Evolutionary conservation across 2,888 invertebrate genomes (phyloP), one percentile per base, ranked within the genome.

Genomic region (Allophyes oxyacanthae): DNA sequence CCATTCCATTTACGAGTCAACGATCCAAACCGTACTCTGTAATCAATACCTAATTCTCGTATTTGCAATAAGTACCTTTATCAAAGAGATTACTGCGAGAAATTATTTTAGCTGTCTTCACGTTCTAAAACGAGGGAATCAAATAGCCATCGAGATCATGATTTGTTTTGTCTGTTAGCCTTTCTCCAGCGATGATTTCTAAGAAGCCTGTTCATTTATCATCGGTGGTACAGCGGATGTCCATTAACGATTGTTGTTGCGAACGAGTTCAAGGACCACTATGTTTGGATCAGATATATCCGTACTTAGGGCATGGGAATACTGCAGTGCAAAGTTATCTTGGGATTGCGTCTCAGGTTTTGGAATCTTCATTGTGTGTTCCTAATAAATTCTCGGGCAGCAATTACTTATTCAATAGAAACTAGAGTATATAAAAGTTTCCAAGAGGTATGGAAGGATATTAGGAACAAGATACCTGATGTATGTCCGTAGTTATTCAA

Each of bases 191-290:
- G 71, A 55, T 69, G 67, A 66, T 72, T 85, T 83, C 83, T 60
- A 63, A 81, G 86, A 82, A 85, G 62, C 70, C 61, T 65, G 64
- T 68, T 73, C 70, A 71, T 82, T 79, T 75, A 82, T 77, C 73
- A 74, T 61, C 65, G 66, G 52, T 55, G 64, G 53, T 62, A 64
- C 72, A 71, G 74, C 84, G 85, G 86, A 86, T 86, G 76, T 82
- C 82, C 81, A 85, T 86, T 86, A 83, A 81, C 80, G 75, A 76
- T 79, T 85, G 85, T 85, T 87, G 75, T 81, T 85, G 82, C 78
- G 48, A 84, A 79, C 74, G 75, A 74, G 79, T 82, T 82, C 80
- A 85, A 82, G 82, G 78, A 76, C 74, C 77, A 72, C 64, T 63
- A 51, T 75, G 65, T 75, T 78, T 73, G 66, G 57, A 72, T 70